phyloP scores from a whole-genome alignment of 2,113 vertebrate genomes.

The Cichladusa arquata region DNA sequence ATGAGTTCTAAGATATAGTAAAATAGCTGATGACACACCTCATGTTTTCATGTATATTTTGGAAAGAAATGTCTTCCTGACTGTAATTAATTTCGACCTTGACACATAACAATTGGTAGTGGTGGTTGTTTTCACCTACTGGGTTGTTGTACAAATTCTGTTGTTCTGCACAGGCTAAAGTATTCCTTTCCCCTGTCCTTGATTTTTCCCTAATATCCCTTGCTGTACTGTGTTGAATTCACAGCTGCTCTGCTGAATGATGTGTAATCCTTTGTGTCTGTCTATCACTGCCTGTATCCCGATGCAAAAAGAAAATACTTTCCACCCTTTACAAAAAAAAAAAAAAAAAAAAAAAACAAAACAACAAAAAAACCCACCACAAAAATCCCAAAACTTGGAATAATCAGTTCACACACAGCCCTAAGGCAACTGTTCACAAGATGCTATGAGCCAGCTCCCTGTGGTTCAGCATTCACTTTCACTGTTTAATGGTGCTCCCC shows the following conservation, averaged over 20 bases:
- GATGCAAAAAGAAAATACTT: not conserved
- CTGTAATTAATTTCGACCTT: not conserved
- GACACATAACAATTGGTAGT: not conserved
- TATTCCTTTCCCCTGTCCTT: not conserved
- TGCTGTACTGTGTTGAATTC: not conserved
- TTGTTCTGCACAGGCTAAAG: not conserved
- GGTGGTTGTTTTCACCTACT: not conserved
- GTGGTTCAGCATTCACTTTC: not conserved
- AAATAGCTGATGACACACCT: not conserved
- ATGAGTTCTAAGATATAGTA: not conserved
- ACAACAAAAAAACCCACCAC: no score
- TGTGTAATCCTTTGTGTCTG: not conserved
- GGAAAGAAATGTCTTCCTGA: not conserved
- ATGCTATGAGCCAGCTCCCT: not conserved
- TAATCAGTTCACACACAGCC: not conserved
- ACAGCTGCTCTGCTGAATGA: not conserved
- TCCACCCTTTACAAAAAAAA: not conserved
- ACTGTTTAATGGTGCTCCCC: not conserved
- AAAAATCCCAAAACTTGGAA: not conserved
- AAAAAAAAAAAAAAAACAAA: no score
- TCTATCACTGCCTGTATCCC: not conserved
- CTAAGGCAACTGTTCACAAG: not conserved
- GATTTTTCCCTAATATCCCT: not conserved
- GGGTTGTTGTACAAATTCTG: not conserved
- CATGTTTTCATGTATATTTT: not conserved